Base-by-base conservation (phyloP, 2,113 vertebrate species). In the Prionailurus viverrinus region DNA sequence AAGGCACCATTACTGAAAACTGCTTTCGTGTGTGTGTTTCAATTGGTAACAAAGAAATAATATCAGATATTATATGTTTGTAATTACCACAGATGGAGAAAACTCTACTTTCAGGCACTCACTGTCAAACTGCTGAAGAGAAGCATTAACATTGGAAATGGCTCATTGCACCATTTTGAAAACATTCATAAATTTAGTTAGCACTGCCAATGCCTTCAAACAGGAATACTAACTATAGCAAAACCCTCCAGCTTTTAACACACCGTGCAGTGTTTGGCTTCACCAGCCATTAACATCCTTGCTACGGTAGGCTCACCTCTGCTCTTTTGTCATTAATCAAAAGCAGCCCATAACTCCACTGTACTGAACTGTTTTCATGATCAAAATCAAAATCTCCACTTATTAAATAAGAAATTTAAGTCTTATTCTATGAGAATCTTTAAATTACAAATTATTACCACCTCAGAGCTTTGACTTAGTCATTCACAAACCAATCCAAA, bases 401-500 rank as follows among this genome's bases (percentile, higher is more conserved):
- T 78, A 18, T 73, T 80, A 93, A 63, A 10, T 80, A 63, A 86
- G 21, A 71, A 83, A 74, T 39, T 33, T 61, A 89, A 41, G 23
- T 63, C 73, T 96, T 71, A 71, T 15, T 21, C 58, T 93, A 82
- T 12, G 12, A 71, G 21, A 78, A 92, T 39, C 53, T 79, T 61
- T 78, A 33, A 85, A 41, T 69, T 86, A 69, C 21, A 82, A 29
- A 86, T 69, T 63, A 55, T 48, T 41, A 78, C 27, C 68, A 61
- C 55, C 63, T 79, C 7, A 95, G 80, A 63, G 55, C 27, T 80
- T 7, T 92, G 65, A 85, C 65, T 94, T 76, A 48, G 4, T 53
- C 92, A 79, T 41, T 69, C 80, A 78, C 33, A 82, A 87, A 93
- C 11, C 58, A 81, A 66, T 23, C 41, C 27, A 87, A 81, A 91